Base-by-base conservation (phyloP, 2,888 invertebrate species). In the Cosmorhoe ocellata region DNA sequence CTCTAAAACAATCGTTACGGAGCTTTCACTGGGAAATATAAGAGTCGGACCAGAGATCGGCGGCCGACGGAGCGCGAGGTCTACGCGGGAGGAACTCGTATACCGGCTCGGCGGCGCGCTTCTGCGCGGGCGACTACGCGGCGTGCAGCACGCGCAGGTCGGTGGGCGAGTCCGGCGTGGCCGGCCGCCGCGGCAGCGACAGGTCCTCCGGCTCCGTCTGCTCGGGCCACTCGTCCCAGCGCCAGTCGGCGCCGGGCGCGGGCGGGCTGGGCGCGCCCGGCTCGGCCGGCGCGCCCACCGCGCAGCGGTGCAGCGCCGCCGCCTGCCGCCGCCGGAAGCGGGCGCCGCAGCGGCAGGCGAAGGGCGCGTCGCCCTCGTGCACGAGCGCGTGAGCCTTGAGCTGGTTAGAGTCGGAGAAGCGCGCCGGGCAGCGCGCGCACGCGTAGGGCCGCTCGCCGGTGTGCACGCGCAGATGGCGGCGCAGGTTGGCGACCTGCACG, bases 141-240 rank as follows among this genome's bases (percentile, higher is more conserved):
- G 82, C 74, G 77, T 87, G 88, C 76, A 89, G 88, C 76, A 89
- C 69, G 76, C 90, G 87, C 73, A 90, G 79, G 79, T 89, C 90
- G 64, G 88, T 84, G 74, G 88, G 88, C 67, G 87, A 89, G 73
- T 85, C 85, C 62, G 89, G 88, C 74, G 89, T 86, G 71, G 84
- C 81, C 74, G 89, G 85, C 61, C 90, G 76, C 63, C 90, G 81
- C 45, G 89, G 89, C 92, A 97, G 93, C 46, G 96, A 96, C 58
- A 97, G 91, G 78, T 97, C 97, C 78, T 97, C 97, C 5, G 97
- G 97, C 79, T 97, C 97, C 1, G 97, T 97, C 88, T 97, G 97
- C 79, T 95, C 96, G 11, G 97, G 96, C 83, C 75, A 88, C 67
- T 72, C 90, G 67, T 84, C 89, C 91, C 85, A 87, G 67, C 85